A percentile compares a stretch with the other conserved stretches of the same genome.
Conservation (phyloP, 1,140 invertebrate species). For the Agrypnia vestita region DNA sequence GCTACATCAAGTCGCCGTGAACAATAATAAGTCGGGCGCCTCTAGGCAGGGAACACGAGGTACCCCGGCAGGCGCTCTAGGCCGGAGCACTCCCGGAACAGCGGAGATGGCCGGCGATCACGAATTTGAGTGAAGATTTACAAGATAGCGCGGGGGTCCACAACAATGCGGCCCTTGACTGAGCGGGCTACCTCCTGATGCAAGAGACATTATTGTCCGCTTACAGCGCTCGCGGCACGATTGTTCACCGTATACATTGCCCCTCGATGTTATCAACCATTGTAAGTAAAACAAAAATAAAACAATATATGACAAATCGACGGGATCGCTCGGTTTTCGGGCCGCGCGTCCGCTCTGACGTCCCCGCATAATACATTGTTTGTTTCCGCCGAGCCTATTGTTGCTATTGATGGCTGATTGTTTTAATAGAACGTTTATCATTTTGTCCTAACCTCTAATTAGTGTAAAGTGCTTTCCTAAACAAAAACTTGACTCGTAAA, state of each 20-base stretch:
- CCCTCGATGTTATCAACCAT: constrained; percentile 54
- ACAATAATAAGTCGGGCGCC: constrained; percentile 49
- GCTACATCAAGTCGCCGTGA: constrained; percentile 30
- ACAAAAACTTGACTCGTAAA: constrained; percentile 36
- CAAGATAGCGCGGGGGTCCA: constrained; percentile 58
- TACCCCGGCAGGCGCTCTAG: too few relatives aligned
- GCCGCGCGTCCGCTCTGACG: constrained; percentile 5
- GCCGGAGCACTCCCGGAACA: constrained; percentile 52
- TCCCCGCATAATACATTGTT: constrained; percentile 57
- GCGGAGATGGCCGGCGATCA: constrained; percentile 59
- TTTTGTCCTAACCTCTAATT: constrained; percentile 59
- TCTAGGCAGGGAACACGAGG: constrained; percentile 25
- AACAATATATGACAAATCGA: constrained; percentile 61
- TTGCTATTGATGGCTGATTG: constrained; percentile 60
- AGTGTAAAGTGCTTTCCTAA: constrained; percentile 45
- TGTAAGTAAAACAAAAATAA: constrained; percentile 52
- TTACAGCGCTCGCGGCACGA: constrained; percentile 48
- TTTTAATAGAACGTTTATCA: constrained; percentile 61
- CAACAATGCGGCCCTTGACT: constrained; percentile 54
- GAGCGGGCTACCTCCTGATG: constrained; percentile 47
- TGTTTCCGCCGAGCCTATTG: constrained; percentile 56
- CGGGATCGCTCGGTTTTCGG: constrained; percentile 53
- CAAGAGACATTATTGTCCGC: constrained; percentile 51
- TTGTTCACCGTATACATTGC: constrained; percentile 53
- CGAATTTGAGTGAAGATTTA: constrained; percentile 61